Percentiles rank a stretch among this genome's conserved stretches.
These are phyloP conservation scores for Pangasius macronema DNA, from an alignment of 2,797 vertebrate genomes.

Conservation along the genomic window DNA sequence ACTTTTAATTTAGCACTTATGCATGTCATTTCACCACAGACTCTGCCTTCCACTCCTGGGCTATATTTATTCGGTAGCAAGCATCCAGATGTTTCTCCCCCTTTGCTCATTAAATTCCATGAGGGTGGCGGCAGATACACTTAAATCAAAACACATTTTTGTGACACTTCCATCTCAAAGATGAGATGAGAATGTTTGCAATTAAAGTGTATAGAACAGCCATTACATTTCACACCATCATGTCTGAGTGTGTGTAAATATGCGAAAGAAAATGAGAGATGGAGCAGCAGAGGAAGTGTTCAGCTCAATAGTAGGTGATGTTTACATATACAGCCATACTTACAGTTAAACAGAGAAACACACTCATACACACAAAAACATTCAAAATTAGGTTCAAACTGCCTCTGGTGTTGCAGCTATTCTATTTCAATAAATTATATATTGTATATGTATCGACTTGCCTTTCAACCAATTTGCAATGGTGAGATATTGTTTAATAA, in stretches of 20 bases:
- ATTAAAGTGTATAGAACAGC: constrained; percentile 58
- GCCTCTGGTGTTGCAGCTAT: not conserved
- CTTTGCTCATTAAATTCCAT: constrained; percentile 31
- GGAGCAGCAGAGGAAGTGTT: not conserved
- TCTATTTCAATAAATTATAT: not conserved
- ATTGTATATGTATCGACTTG: not conserved
- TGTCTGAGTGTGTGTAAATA: constrained; percentile 42
- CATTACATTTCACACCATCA: constrained; percentile 59
- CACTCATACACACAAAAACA: not conserved
- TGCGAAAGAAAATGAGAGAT: constrained; percentile 12
- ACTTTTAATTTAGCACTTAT: not conserved
- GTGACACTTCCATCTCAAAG: constrained; percentile 22
- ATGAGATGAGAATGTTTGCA: constrained; percentile 59
- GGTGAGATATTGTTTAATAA: not conserved
- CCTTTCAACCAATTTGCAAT: not conserved
- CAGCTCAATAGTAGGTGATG: constrained; percentile 24
- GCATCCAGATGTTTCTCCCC: constrained; percentile 9
- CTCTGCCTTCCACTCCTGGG: not conserved
- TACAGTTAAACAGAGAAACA: not conserved
- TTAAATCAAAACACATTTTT: constrained; percentile 33
- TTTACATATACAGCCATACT: constrained; percentile 44
- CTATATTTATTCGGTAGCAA: constrained; percentile 27
- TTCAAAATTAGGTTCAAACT: not conserved
- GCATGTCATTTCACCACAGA: not conserved
- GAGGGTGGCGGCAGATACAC: constrained; percentile 16